A percentile compares a stretch with the other conserved stretches of the same genome.
Conservation (phyloP, 2,113 vertebrate genomes). For the Hydropotes inermis region DNA sequence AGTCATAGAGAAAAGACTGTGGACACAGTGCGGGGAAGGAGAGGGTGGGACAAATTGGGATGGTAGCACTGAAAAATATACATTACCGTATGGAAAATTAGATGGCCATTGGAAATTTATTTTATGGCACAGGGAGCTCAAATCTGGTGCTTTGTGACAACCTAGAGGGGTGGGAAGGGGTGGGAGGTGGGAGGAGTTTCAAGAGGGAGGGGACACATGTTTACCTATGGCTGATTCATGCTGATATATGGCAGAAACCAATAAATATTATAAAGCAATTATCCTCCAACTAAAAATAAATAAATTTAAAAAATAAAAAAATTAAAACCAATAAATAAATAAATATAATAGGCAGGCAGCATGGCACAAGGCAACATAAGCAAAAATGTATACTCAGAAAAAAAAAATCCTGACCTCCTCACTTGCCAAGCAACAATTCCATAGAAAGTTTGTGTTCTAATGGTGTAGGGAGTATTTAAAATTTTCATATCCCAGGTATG, state of each 20-base stretch:
- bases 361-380: not conserved
- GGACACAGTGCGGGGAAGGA: not conserved
- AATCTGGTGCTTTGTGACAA: not conserved
- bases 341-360: constrained; percentile 59
- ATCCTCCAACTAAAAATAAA: not conserved
- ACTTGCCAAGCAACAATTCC: not conserved
- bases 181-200: not conserved
- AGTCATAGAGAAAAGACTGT: not conserved
- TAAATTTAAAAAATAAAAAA: not conserved
- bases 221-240: not conserved
- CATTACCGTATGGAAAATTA: not conserved
- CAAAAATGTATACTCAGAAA: constrained; percentile 27
- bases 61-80: not conserved
- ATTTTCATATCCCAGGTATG: not conserved
- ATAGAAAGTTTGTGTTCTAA: not conserved
- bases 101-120: not conserved
- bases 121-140: not conserved
- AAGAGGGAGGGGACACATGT: not conserved
- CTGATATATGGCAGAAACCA: not conserved
- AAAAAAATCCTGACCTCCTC: not conserved
- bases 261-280: not conserved
- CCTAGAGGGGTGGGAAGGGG: not conserved
- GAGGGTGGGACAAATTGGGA: not conserved
- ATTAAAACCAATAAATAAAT: not conserved
- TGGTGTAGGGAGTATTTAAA: not conserved